Evolutionary conservation across 1,140 invertebrate species (phyloP).

Genomic region (Tetramorium parvispinum): DNA sequence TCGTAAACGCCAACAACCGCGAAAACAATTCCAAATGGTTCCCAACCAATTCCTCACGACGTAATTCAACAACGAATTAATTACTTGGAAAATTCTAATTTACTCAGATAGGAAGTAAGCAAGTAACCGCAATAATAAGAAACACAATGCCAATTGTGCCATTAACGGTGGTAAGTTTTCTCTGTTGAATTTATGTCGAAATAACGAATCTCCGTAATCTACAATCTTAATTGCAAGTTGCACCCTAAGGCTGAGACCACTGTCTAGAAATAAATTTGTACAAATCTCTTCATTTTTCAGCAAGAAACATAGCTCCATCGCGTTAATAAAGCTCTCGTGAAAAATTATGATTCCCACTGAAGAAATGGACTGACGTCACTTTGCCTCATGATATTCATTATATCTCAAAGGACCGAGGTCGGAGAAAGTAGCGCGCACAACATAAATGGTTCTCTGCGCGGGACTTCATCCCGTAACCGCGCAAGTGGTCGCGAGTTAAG

Average conservation of each 20-base stretch:
- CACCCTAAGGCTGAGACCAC: background rate
- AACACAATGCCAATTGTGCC: slow-evolving; percentile 18
- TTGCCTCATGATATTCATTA: background rate
- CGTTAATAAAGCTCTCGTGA: background rate
- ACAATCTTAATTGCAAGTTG: slow-evolving; percentile 3
- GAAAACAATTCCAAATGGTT: background rate
- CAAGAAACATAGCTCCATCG: background rate
- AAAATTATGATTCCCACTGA: slow-evolving; percentile 7
- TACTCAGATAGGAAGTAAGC: background rate
- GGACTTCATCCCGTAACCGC: background rate
- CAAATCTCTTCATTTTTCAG: slow-evolving; percentile 3
- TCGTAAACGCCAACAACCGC: background rate
- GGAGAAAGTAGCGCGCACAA: background rate
- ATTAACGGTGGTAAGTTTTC: background rate
- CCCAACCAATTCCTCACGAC: background rate
- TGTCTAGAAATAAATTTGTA: background rate
- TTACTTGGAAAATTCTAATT: slow-evolving; percentile 22
- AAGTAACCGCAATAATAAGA: background rate
- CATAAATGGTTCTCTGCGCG: slow-evolving; percentile 22
- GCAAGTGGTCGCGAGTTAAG: slow-evolving; percentile 37
- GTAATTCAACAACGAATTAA: slow-evolving; percentile 26
- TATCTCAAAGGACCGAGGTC: background rate
- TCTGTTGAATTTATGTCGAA: slow-evolving; percentile 2
- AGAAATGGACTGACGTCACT: slow-evolving; percentile 2
- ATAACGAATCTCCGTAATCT: background rate